Evolutionary conservation across 2,797 vertebrate genomes (phyloP).

Genomic region (Ptychadena robeensis): DNA sequence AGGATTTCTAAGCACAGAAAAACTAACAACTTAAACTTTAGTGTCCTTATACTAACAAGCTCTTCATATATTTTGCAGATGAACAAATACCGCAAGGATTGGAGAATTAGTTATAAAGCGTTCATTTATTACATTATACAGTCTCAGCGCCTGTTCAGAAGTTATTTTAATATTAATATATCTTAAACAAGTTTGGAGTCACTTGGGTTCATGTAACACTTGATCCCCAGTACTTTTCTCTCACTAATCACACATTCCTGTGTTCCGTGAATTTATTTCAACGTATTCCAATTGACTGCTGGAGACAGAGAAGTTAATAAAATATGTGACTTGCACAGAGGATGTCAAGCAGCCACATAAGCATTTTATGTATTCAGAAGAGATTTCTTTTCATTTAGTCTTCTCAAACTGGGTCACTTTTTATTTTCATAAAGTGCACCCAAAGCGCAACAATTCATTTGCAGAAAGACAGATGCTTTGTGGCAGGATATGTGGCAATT

Average conservation of each 20-base stretch:
- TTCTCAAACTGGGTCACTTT: constrained; percentile 41
- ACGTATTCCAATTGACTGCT: constrained; percentile 42
- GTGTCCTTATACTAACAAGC: neutral
- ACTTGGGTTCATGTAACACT: constrained; percentile 34
- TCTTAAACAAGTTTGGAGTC: constrained; percentile 25
- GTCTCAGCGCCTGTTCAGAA: constrained; percentile 4
- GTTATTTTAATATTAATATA: constrained; percentile 33
- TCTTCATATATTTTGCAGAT: constrained; percentile 25
- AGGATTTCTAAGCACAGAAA: neutral
- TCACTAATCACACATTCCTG: constrained; percentile 35
- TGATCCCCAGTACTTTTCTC: constrained; percentile 34
- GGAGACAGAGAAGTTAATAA: constrained; percentile 44
- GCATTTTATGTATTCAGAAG: constrained; percentile 41
- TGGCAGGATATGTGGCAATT: neutral
- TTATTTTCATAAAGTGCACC: constrained; percentile 40
- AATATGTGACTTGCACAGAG: constrained; percentile 45
- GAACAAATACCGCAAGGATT: constrained; percentile 40
- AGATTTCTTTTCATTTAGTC: constrained; percentile 33
- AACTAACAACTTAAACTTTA: constrained; percentile 11
- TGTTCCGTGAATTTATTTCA: constrained; percentile 34
- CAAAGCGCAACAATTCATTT: constrained; percentile 13
- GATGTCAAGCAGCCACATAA: constrained; percentile 42
- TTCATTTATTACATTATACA: constrained; percentile 19
- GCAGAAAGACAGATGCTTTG: neutral
- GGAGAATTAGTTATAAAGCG: constrained; percentile 16